Conservation (phyloP, 1,140 invertebrate species). For the Tigriopus japonicus region DNA sequence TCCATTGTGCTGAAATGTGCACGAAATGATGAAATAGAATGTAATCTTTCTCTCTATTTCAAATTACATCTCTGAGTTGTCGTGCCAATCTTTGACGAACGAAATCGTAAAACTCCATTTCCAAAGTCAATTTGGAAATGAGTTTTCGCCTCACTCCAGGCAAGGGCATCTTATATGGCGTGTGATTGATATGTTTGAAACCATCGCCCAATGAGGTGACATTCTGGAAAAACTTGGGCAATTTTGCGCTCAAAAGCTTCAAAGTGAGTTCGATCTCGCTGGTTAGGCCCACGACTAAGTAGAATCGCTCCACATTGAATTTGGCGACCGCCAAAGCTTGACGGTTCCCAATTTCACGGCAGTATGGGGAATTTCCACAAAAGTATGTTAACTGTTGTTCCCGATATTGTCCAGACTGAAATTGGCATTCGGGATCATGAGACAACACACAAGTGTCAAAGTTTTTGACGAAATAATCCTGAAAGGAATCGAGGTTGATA, state of each 20-base stretch:
- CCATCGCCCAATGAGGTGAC: not conserved
- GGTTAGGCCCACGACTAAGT: not conserved
- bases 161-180: too few species aligned
- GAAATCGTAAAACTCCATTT: too few species aligned
- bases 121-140: too few species aligned
- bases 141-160: too few species aligned
- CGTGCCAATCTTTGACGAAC: too few species aligned
- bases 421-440: not conserved
- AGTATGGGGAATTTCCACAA: not conserved
- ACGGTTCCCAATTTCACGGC: not conserved
- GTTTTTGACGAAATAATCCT: not conserved
- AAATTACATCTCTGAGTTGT: too few species aligned
- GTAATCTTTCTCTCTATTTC: too few species aligned
- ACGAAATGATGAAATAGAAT: too few species aligned
- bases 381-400: not conserved
- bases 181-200: too few species aligned
- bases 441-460: not conserved
- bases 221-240: not conserved
- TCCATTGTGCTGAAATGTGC: too few species aligned
- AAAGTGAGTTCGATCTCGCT: not conserved
- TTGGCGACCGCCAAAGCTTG: not conserved
- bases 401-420: not conserved
- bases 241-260: not conserved
- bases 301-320: not conserved
- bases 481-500: not conserved